Conservation (phyloP, 2,797 vertebrate species). For the Parambassis ranga region DNA sequence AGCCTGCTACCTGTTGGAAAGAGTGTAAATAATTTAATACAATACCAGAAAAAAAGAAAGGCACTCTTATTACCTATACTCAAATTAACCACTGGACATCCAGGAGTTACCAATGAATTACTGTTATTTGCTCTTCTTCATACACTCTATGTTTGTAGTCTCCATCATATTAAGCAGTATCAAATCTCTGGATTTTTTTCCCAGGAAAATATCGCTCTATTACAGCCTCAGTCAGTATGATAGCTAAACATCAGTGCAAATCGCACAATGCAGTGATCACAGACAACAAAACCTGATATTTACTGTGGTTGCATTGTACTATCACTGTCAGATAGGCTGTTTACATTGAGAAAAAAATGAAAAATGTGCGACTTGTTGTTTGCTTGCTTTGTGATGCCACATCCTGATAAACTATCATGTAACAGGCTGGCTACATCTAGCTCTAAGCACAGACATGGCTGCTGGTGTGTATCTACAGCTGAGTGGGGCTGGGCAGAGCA, state of each 20-base stretch:
- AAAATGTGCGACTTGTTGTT: neutral
- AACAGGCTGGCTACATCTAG: neutral
- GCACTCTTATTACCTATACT: neutral
- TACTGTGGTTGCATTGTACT: neutral
- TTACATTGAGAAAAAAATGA: neutral
- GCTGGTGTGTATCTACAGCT: constrained; percentile 47
- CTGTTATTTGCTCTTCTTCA: neutral
- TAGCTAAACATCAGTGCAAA: neutral
- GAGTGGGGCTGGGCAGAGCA: constrained; percentile 13
- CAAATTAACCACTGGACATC: neutral
- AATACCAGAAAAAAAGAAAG: constrained; percentile 4
- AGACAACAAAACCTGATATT: neutral
- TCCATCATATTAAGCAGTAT: too few species aligned
- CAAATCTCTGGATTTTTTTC: too few species aligned
- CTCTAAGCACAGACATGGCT: constrained; percentile 4
- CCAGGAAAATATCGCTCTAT: neutral
- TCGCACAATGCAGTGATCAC: neutral
- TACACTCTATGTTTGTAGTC: neutral
- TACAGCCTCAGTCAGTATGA: neutral
- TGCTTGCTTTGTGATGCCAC: neutral
- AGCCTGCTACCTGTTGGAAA: neutral
- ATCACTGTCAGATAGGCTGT: too few species aligned
- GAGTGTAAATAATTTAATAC: constrained; percentile 22
- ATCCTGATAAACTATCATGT: neutral
- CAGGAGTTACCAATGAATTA: too few species aligned